Conservation (phyloP, 2,113 vertebrate species). For the Pantherophis guttatus region DNA sequence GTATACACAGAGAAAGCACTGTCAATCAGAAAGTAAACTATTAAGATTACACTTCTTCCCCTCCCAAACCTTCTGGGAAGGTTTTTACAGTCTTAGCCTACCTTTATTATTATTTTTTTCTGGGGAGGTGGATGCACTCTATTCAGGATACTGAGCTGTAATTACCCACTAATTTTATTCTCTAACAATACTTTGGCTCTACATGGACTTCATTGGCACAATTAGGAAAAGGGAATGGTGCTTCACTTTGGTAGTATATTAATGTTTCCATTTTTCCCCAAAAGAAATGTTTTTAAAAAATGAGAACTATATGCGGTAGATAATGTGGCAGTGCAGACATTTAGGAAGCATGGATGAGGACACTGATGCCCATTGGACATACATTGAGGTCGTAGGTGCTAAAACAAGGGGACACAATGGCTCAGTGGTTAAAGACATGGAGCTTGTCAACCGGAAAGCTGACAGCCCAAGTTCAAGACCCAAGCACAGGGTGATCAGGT, state of each 20-base stretch:
- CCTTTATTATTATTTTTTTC: neutral
- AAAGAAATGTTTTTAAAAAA: neutral
- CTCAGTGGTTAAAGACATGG: too few species aligned
- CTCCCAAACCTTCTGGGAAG: neutral
- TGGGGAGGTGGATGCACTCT: neutral
- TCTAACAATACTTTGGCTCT: neutral
- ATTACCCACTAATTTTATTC: neutral
- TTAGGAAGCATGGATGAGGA: neutral
- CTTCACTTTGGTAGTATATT: neutral
- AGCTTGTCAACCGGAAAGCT: too few species aligned
- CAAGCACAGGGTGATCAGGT: too few species aligned
- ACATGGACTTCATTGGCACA: neutral
- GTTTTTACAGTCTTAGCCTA: neutral
- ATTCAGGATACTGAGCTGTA: neutral
- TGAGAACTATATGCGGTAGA: neutral
- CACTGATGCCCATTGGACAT: neutral
- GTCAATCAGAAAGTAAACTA: neutral
- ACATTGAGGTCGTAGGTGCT: neutral
- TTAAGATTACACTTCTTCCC: neutral
- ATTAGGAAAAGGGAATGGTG: neutral
- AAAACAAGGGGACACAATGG: too few species aligned
- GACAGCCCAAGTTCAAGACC: too few species aligned
- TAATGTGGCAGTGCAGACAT: neutral
- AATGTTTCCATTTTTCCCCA: neutral
- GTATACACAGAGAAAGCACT: neutral